Evolutionary conservation across 2,113 vertebrate genomes (phyloP).

Genomic region (Sinocyclocheilus rhinocerous): DNA sequence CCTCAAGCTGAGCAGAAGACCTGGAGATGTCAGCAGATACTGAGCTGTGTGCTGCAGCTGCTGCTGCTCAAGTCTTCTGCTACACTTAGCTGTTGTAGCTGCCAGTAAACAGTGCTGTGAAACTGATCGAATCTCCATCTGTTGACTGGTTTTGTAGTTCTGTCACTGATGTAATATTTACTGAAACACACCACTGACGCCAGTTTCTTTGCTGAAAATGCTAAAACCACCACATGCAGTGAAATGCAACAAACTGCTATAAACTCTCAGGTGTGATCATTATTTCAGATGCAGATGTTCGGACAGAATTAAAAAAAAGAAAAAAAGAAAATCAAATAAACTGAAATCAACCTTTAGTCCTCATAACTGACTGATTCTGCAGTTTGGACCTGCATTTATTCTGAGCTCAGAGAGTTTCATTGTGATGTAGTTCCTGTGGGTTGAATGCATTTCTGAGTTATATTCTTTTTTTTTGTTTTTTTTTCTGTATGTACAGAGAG

Average conservation of each 20-base stretch:
- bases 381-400: background rate
- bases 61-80: background rate
- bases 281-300: conserved; percentile 64
- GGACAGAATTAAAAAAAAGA: conserved; percentile 52
- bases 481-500: too few species aligned
- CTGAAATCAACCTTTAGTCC: background rate
- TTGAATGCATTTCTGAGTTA: background rate
- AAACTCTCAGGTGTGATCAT: conserved; percentile 51
- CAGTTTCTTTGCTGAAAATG: conserved; percentile 15
- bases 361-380: background rate
- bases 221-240: conserved; percentile 36
- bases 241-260: conserved; percentile 65
- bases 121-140: background rate
- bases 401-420: background rate
- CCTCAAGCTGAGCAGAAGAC: conserved; percentile 52
- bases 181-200: background rate
- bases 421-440: too few species aligned
- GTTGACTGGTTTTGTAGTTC: background rate
- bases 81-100: background rate
- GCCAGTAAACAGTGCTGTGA: background rate
- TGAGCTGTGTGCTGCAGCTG: background rate
- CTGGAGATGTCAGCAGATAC: conserved; percentile 57
- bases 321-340: too few species aligned
- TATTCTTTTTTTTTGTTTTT: too few species aligned
- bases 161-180: conserved; percentile 67